phyloP scores from a whole-genome alignment of 2,888 invertebrate species.

The Nowickia ferox region DNA sequence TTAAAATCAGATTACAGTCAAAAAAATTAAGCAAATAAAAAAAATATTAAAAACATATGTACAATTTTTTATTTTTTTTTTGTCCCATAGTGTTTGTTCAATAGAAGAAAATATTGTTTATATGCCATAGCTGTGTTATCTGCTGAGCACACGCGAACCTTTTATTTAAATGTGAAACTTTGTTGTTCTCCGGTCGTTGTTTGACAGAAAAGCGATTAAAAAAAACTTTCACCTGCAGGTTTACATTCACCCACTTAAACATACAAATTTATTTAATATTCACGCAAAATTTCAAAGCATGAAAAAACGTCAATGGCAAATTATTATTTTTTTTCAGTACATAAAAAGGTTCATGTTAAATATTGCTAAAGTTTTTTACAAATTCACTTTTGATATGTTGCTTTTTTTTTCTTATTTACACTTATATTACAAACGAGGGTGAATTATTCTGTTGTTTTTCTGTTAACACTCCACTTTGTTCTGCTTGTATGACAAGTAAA shows the following conservation, averaged over 20 bases:
- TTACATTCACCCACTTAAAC: neutral
- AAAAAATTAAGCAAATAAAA: too few relatives aligned
- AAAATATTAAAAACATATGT: too few relatives aligned
- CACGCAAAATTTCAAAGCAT: constrained; percentile 25
- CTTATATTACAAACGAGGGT: neutral
- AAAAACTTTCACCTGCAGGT: neutral
- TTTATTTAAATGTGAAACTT: constrained; percentile 19
- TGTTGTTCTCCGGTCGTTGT: neutral
- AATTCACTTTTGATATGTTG: constrained; percentile 1
- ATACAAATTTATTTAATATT: neutral
- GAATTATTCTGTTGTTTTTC: constrained; percentile 10
- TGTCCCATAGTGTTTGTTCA: constrained; percentile 17
- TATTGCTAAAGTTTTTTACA: constrained; percentile 16
- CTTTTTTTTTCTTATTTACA: constrained; percentile 1
- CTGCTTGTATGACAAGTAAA: neutral
- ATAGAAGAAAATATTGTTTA: neutral
- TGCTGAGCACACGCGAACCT: neutral
- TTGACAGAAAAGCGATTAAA: neutral
- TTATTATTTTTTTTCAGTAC: constrained; percentile 1
- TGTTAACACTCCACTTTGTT: constrained; percentile 8
- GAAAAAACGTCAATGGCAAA: constrained; percentile 15
- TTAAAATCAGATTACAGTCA: too few relatives aligned
- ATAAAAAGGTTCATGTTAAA: neutral
- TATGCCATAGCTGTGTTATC: neutral
- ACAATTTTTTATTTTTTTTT: too few relatives aligned